Conservation (phyloP, 2,113 vertebrate genomes). For the Grantiella picta region DNA sequence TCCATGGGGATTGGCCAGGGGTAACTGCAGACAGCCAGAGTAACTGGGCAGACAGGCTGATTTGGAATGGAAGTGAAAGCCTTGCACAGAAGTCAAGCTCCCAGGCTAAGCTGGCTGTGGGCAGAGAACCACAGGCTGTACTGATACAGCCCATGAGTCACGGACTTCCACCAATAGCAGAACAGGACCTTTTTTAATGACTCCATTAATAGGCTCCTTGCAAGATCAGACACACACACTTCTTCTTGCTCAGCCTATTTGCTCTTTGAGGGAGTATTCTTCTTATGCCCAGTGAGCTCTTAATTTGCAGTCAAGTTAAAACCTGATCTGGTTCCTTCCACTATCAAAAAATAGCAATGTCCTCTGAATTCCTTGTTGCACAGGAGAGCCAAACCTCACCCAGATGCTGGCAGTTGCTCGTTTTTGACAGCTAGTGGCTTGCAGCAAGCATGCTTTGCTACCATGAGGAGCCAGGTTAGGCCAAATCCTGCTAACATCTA, state of each 20-base stretch:
- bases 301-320: slow-evolving; percentile 16
- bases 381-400: slow-evolving; percentile 35
- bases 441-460: neutral
- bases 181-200: neutral
- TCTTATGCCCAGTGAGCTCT: neutral
- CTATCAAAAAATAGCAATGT: neutral
- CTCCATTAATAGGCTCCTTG: slow-evolving; percentile 34
- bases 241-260: slow-evolving; percentile 24
- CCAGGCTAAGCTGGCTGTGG: neutral
- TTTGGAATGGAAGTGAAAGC: neutral
- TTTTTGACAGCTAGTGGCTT: slow-evolving; percentile 38
- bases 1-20: accelerated
- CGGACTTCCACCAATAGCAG: slow-evolving; percentile 1
- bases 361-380: neutral
- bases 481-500: neutral
- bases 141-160: slow-evolving; percentile 11
- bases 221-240: slow-evolving; percentile 47
- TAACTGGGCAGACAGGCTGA: neutral
- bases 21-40: neutral
- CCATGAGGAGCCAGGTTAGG: neutral
- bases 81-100: neutral
- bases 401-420: slow-evolving; percentile 7
- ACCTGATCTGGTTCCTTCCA: slow-evolving; percentile 22
- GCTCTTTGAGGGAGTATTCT: neutral
- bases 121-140: slow-evolving; percentile 13